Base-by-base conservation (phyloP, 2,797 vertebrate species). In the Agapornis canus region DNA sequence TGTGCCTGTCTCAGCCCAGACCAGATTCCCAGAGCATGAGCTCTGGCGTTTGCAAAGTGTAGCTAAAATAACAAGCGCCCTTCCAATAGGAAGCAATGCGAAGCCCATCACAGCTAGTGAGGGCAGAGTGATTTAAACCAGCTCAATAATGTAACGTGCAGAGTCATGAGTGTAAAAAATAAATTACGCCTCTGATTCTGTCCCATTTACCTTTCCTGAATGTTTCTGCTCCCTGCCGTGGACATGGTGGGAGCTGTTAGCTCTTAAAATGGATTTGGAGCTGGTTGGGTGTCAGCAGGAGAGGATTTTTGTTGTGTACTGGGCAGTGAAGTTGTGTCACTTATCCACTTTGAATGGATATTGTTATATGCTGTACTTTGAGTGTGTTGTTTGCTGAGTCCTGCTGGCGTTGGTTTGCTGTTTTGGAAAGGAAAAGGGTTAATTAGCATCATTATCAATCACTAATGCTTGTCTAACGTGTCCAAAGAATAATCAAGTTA, bases 401-500 rank as follows among this genome's bases (percentile, higher is more conserved):
- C 97, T 96, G 95, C 97, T 97, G 97, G 96, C 49, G 1, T 95
- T 86, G 82, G 91, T 91, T 97, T 93, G 92, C 97, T 97, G 91
- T 96, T 97, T 92, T 95, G 97, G 97, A 96, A 94, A 97, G 96
- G 96, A 97, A 97, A 98, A 92, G 97, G 98, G 97, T 98, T 98
- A 98, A 98, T 98, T 97, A 98, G 92, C 96, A 61, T 98, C 98
- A 97, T 98, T 98, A 98, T 98, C 98, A 98, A 98, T 98, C 98
- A 98, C 97, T 97, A 96, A 98, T 96, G 97, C 97, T 97, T 97
- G 97, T 97, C 98, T 98, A 98, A 98, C 83, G 60, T 96, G 98
- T 97, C 98, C 97, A 97, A 98, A 98, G 97, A 97, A 98, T 98
- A 98, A 98, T 98, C 97, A 97, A 97, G 98, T 98, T 98, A 98